phyloP scores from a whole-genome alignment of 2,888 invertebrate species.

The Adelphocoris suturalis region DNA sequence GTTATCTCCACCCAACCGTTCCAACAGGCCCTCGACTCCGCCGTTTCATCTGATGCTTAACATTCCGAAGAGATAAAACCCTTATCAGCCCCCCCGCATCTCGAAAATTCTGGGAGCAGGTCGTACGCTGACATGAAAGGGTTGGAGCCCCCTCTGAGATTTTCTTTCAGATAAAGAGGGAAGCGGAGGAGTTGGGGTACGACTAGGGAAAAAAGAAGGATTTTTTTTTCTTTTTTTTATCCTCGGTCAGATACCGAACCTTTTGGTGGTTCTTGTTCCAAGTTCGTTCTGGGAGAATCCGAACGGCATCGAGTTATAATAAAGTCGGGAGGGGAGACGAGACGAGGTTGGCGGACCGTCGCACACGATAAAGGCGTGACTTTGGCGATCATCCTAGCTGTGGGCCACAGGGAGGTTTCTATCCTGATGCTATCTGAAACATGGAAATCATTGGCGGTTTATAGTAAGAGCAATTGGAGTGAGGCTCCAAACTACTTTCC shows the following conservation, averaged over 20 bases:
- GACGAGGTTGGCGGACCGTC: neutral
- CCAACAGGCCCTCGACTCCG: neutral
- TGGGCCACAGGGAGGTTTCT: too few species aligned
- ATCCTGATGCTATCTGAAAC: too few species aligned
- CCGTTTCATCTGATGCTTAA: conserved; percentile 11
- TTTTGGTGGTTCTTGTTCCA: conserved; percentile 8
- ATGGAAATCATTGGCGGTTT: too few species aligned
- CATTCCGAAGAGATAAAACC: conserved; percentile 32
- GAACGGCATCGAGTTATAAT: conserved; percentile 27
- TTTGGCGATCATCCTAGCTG: neutral
- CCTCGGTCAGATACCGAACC: neutral
- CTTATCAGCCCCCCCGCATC: conserved; percentile 1
- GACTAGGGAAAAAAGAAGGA: neutral
- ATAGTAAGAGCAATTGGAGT: too few species aligned
- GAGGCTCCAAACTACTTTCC: too few species aligned
- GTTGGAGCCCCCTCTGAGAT: neutral
- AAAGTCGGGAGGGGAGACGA: neutral
- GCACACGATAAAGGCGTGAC: conserved; percentile 31
- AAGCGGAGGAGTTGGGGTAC: neutral
- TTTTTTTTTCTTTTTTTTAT: neutral
- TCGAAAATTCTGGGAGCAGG: conserved; percentile 29
- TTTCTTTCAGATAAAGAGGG: neutral
- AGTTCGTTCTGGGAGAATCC: neutral
- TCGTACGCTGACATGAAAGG: conserved; percentile 27
- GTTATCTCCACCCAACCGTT: neutral